A percentile compares a stretch with the other conserved stretches of the same genome.
These are phyloP conservation scores for Drosophila bifasciata DNA, from an alignment of 1,140 invertebrate species.

Conservation along the genomic window DNA sequence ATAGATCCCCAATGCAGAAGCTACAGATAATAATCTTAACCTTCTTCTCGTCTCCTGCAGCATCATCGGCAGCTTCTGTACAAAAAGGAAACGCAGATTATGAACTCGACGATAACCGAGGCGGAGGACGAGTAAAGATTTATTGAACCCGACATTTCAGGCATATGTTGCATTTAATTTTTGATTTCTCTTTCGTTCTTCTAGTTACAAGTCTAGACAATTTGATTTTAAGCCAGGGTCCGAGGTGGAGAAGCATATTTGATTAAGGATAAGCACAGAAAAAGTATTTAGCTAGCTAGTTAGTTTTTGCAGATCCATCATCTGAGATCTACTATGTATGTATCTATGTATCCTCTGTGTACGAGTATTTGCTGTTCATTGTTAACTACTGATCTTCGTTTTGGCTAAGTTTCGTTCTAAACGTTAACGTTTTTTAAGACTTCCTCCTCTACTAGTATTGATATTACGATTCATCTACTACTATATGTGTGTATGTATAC, in stretches of 20 bases:
- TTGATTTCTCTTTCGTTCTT: slow-evolving; percentile 32
- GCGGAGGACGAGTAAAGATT: slow-evolving; percentile 81
- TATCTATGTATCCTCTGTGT: slow-evolving; percentile 28
- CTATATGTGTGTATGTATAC: too few species aligned
- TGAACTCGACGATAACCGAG: slow-evolving; percentile 79
- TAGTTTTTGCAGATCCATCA: slow-evolving; percentile 26
- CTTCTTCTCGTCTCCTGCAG: slow-evolving; percentile 16
- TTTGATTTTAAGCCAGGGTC: slow-evolving; percentile 49
- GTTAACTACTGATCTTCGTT: slow-evolving; percentile 40
- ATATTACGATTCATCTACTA: too few species aligned
- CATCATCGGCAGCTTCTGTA: slow-evolving; percentile 77
- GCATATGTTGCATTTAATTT: slow-evolving; percentile 61
- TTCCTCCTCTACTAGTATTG: too few species aligned
- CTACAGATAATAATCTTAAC: not conserved
- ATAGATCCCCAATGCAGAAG: too few species aligned
- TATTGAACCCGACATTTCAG: slow-evolving; percentile 23
- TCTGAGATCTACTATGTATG: slow-evolving; percentile 16
- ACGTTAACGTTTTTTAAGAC: slow-evolving; percentile 37
- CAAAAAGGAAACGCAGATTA: slow-evolving; percentile 76
- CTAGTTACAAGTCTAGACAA: slow-evolving; percentile 58
- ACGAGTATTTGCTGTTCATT: slow-evolving; percentile 53
- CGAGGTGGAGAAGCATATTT: slow-evolving; percentile 58
- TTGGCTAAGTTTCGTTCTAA: slow-evolving; percentile 47
- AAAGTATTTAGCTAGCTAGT: slow-evolving; percentile 52
- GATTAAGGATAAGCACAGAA: slow-evolving; percentile 29